These are phyloP conservation scores for Athalia circularis DNA, from an alignment of 2,888 invertebrate species.

Conservation along the genomic window DNA sequence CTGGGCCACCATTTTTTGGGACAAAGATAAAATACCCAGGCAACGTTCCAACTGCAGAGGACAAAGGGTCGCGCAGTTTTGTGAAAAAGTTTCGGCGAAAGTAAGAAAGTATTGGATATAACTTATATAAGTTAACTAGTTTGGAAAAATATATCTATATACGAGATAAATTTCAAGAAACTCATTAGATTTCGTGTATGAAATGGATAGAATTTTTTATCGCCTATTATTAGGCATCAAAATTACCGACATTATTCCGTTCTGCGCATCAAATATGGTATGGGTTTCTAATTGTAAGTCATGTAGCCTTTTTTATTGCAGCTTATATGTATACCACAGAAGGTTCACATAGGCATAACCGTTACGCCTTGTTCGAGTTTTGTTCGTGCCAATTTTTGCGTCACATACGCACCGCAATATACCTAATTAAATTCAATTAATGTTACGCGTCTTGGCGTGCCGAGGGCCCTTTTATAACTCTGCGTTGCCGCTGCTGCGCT, in stretches of 20 bases:
- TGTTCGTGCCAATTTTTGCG: constrained; percentile 36
- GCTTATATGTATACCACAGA: neutral
- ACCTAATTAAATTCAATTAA: constrained; percentile 37
- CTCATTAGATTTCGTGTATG: too few species aligned
- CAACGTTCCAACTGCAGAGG: constrained; percentile 15
- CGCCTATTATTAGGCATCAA: too few species aligned
- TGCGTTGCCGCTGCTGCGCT: neutral
- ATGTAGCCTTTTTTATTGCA: too few species aligned
- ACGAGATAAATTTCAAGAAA: too few species aligned
- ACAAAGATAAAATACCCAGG: constrained; percentile 51
- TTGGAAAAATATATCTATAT: neutral
- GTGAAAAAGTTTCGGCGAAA: constrained; percentile 10
- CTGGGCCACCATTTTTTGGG: constrained; percentile 75
- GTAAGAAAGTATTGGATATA: neutral
- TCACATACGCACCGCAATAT: constrained; percentile 23
- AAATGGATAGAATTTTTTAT: too few species aligned
- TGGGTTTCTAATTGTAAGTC: too few species aligned
- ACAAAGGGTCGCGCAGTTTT: constrained; percentile 16
- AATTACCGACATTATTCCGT: too few species aligned
- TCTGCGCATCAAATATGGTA: too few species aligned
- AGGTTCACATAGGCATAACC: constrained; percentile 30
- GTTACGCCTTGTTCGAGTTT: constrained; percentile 38
- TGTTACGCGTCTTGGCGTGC: constrained; percentile 9
- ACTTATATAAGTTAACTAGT: neutral
- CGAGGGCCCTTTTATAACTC: neutral